phyloP scores from a whole-genome alignment of 2,797 vertebrate genomes.

The Anguilla anguilla region DNA sequence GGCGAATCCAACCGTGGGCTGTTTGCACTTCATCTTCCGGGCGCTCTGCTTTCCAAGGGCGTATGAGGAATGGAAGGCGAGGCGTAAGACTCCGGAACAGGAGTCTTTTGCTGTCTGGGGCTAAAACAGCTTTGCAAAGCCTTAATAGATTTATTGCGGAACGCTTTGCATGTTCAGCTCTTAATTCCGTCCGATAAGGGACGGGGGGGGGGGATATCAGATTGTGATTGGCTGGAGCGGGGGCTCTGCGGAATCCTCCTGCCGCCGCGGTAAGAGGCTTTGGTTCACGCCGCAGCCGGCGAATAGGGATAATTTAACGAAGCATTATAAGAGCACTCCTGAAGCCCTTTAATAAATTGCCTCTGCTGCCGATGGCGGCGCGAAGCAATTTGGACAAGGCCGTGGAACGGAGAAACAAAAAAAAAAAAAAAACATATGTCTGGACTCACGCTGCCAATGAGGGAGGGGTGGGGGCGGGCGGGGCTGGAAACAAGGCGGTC shows the following conservation, averaged over 20 bases:
- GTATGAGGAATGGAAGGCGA: neutral
- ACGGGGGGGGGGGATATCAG: constrained; percentile 64
- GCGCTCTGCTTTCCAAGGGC: neutral
- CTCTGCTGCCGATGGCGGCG: constrained; percentile 52
- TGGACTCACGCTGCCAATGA: constrained; percentile 35
- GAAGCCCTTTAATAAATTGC: constrained; percentile 72
- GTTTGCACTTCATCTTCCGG: neutral
- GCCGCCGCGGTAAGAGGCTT: constrained; percentile 64
- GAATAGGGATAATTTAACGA: constrained; percentile 75
- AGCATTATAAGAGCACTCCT: constrained; percentile 68
- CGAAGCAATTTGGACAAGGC: constrained; percentile 51
- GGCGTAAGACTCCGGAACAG: neutral
- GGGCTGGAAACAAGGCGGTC: neutral
- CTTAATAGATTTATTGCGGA: constrained; percentile 5
- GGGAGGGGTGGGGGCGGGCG: constrained; percentile 14
- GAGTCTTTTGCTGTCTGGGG: neutral
- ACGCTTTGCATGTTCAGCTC: neutral
- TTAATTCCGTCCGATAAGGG: constrained; percentile 39
- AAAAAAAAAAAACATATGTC: constrained; percentile 29
- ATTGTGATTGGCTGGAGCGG: constrained; percentile 58
- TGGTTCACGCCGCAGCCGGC: constrained; percentile 58
- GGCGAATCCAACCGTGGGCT: neutral
- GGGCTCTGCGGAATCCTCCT: constrained; percentile 55
- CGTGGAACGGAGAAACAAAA: constrained; percentile 49
- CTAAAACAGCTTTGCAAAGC: neutral